Percentiles rank a stretch among this genome's conserved stretches.
Conservation (phyloP, 2,797 vertebrate species). For the Melanogrammus aeglefinus region DNA sequence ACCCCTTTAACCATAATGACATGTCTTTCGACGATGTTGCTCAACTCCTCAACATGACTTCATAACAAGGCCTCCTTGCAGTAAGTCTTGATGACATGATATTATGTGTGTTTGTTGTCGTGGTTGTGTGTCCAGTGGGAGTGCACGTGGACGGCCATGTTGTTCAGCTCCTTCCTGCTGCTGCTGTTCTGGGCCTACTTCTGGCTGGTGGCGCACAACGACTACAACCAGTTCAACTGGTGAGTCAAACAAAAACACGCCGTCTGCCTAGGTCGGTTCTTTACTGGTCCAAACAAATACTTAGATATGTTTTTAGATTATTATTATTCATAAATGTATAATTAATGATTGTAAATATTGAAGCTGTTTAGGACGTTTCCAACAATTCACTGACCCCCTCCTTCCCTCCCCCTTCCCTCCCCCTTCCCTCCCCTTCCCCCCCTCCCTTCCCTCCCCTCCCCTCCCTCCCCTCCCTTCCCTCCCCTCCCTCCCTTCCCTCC, state of each 20-base stretch:
- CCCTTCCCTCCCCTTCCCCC: no score
- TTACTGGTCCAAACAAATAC: not conserved
- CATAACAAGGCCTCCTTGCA: not conserved
- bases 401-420: no score
- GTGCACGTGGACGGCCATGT: slow-evolving; percentile 87
- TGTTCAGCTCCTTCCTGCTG: slow-evolving; percentile 87
- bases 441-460: no score
- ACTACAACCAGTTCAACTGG: slow-evolving; percentile 98
- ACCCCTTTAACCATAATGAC: not conserved
- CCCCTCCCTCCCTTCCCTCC: not conserved
- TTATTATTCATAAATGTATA: no score
- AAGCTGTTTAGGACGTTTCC: not conserved
- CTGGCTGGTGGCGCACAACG: slow-evolving; percentile 95
- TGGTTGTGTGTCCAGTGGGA: slow-evolving; percentile 81
- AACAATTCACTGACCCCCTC: not conserved
- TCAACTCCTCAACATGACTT: not conserved
- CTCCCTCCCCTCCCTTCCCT: no score
- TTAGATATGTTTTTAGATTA: no score
- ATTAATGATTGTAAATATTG: not conserved
- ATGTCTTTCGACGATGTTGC: no score
- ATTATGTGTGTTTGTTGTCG: not conserved
- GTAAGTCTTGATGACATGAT: not conserved
- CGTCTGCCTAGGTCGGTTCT: not conserved
- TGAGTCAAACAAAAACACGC: slow-evolving; percentile 63
- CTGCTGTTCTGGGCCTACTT: slow-evolving; percentile 92